A percentile compares a stretch with the other conserved stretches of the same genome.
Evolutionary conservation across 1,140 invertebrate species (phyloP).

Genomic region (Mamestra configurata): DNA sequence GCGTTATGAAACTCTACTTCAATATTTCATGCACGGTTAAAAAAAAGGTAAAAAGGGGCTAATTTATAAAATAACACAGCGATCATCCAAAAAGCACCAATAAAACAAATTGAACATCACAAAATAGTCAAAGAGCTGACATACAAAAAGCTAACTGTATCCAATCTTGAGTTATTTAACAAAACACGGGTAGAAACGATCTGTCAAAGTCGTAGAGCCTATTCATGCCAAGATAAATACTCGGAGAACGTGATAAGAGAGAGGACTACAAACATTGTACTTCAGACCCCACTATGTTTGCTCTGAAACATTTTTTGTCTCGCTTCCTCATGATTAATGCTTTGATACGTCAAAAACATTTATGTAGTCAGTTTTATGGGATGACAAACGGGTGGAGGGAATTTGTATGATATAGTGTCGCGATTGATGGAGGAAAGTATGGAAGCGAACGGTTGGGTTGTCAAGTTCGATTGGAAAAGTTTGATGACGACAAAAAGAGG

Average conservation of each 20-base stretch:
- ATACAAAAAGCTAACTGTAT: conserved; percentile 42
- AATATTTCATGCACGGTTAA: too few relatives aligned
- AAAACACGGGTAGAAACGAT: conserved; percentile 49
- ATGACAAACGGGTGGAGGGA: conserved; percentile 46
- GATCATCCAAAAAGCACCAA: conserved; percentile 3
- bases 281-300: conserved; percentile 38
- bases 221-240: conserved; percentile 62
- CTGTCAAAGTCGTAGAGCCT: conserved; percentile 55
- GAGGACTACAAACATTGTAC: conserved; percentile 47
- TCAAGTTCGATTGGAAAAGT: conserved; percentile 38
- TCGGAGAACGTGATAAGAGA: conserved; percentile 56
- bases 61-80: neutral
- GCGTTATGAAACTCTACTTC: too few relatives aligned
- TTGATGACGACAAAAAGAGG: conserved; percentile 20
- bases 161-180: conserved; percentile 51
- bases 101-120: conserved; percentile 14
- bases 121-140: conserved; percentile 35
- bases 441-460: conserved; percentile 5
- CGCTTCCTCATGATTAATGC: conserved; percentile 56
- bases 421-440: conserved; percentile 44
- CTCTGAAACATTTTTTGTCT: conserved; percentile 50
- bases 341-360: conserved; percentile 52
- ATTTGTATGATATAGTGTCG: conserved; percentile 44
- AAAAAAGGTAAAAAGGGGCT: too few relatives aligned
- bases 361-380: conserved; percentile 50